These are phyloP conservation scores for Acanthosepion pharaonis DNA, from an alignment of 2,888 invertebrate genomes.

Conservation along the genomic window DNA sequence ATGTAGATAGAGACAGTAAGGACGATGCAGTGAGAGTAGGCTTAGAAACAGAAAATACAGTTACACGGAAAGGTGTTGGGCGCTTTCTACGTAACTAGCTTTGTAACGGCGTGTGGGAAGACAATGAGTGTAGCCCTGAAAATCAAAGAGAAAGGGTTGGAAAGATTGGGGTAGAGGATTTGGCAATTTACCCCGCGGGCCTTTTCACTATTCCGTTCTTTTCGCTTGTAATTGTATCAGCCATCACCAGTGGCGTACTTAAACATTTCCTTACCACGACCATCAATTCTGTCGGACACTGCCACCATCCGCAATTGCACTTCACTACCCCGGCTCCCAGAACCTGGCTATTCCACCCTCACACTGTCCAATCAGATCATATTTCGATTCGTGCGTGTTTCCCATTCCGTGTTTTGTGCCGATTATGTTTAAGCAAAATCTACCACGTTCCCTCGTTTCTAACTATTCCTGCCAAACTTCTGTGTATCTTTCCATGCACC, in stretches of 20 bases:
- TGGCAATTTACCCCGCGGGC: neutral
- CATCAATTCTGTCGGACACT: neutral
- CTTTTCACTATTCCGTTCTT: neutral
- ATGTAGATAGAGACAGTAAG: neutral
- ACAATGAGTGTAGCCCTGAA: neutral
- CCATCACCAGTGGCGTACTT: neutral
- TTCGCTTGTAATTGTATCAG: neutral
- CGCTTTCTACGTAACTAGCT: neutral
- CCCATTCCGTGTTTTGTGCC: conserved; percentile 16
- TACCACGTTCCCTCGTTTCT: neutral
- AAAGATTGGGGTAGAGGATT: neutral
- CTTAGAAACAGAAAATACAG: neutral
- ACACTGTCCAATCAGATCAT: neutral
- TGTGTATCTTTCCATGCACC: neutral
- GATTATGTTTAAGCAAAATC: neutral
- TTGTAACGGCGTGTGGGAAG: neutral
- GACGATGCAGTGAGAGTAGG: neutral
- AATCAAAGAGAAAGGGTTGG: neutral
- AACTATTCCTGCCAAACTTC: neutral
- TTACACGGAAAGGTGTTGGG: neutral
- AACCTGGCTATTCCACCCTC: neutral
- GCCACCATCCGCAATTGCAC: neutral
- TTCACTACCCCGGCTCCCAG: neutral
- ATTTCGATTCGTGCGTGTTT: conserved; percentile 8
- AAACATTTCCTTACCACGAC: neutral